These are phyloP conservation scores for Rhineura floridana DNA, from an alignment of 2,113 vertebrate species.

Conservation along the genomic window DNA sequence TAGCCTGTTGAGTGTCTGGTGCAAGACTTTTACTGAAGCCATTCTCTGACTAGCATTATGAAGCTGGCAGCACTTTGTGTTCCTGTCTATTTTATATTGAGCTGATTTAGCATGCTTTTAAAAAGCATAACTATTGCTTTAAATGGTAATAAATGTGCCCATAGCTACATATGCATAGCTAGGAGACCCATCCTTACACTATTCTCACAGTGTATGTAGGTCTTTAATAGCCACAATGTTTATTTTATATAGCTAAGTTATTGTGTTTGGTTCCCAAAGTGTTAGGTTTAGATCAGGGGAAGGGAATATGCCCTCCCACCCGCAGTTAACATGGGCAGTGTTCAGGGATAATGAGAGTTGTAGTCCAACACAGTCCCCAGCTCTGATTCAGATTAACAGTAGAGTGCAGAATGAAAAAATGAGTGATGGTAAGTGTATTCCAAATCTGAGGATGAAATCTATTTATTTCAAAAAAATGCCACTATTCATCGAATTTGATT, in stretches of 20 bases:
- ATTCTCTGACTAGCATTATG: constrained; percentile 25
- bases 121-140: constrained; percentile 2
- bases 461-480: neutral
- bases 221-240: neutral
- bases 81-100: constrained; percentile 27
- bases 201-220: neutral
- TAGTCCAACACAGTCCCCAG: too few relatives aligned
- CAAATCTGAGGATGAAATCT: neutral
- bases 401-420: neutral
- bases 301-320: too few relatives aligned
- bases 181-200: neutral
- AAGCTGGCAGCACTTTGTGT: constrained; percentile 33
- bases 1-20: constrained; percentile 22
- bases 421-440: neutral
- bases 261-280: neutral
- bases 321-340: too few relatives aligned
- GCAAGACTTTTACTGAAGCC: neutral
- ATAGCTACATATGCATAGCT: neutral
- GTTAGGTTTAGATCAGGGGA: neutral
- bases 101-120: constrained; percentile 20
- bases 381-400: neutral
- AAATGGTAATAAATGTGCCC: constrained; percentile 4
- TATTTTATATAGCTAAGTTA: neutral
- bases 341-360: too few relatives aligned
- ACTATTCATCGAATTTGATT: neutral